Percentiles rank a stretch among this genome's conserved stretches.
These are phyloP conservation scores for Benitochromis conjunctus DNA, from an alignment of 2,113 vertebrate genomes.

Conservation along the genomic window DNA sequence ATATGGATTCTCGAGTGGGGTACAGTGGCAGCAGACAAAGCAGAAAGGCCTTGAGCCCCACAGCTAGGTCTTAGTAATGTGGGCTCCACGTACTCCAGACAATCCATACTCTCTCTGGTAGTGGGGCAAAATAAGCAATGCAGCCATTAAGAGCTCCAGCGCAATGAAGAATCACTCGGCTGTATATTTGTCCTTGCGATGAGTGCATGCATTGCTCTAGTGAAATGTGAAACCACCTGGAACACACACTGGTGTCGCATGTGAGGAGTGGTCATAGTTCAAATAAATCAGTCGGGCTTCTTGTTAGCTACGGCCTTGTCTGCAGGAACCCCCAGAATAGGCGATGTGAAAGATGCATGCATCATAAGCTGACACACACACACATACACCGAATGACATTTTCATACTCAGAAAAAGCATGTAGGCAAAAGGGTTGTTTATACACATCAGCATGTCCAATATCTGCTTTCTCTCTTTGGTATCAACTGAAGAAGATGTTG, in stretches of 20 bases:
- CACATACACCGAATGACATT: background rate
- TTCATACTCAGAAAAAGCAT: background rate
- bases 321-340: background rate
- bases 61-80: background rate
- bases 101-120: constrained; percentile 31
- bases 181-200: constrained; percentile 64
- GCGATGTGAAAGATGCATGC: constrained; percentile 13
- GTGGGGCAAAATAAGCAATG: constrained; percentile 64
- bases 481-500: background rate
- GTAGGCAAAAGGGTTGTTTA: background rate
- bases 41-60: constrained; percentile 36
- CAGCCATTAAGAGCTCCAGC: constrained; percentile 54
- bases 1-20: constrained; percentile 58
- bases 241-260: constrained; percentile 39
- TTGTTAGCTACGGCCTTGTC: background rate
- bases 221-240: constrained; percentile 33
- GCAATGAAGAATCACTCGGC: constrained; percentile 31
- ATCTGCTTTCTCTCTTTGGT: background rate
- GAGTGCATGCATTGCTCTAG: constrained; percentile 37
- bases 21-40: constrained; percentile 63
- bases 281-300: constrained; percentile 35
- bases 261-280: constrained; percentile 34
- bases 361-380: background rate
- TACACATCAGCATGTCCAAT: background rate
- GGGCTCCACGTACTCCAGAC: constrained; percentile 20